Base-by-base conservation (phyloP, 2,888 invertebrate species). In the Ormyrus pomaceus region DNA sequence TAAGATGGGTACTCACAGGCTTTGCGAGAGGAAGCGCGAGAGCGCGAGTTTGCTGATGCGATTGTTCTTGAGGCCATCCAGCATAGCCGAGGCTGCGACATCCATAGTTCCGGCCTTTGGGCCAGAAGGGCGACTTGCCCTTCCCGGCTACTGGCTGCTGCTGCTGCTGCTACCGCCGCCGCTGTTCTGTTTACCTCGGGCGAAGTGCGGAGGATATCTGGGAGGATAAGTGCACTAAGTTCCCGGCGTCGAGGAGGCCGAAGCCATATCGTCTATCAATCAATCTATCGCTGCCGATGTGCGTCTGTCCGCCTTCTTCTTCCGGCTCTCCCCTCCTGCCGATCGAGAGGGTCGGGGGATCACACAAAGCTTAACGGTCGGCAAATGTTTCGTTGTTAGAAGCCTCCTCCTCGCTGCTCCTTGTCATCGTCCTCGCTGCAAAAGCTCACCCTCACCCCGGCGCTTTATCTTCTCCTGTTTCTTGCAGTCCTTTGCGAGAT, bases 61-160 rank as follows among this genome's bases (percentile, higher is more conserved):
- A 92, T 94, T 94, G 88, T 95, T 94, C 90, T 94, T 94, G 89
- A 95, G 93, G 83, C 95, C 95, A 89, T 95, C 95, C 90, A 95
- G 93, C 92, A 95, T 94, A 87, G 93, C 93, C 84, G 93, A 92
- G 89, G 92, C 92, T 61, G 82, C 82, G 81, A 82, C 82, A 65
- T 82, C 82, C 82, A 82, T 82, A 69, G 64, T 71, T 78, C 62
- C 10, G 61, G 56, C 56, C 19, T 51, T 46, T 34, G 5, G n/a
- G 48, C 59, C 68, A 53, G 8, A 51, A 53, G 34, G 34, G 34
- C 34, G 45, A 59, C n/a, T 65, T 50, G 48, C 73, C 50, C 6
- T 69, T 70, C 45, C 7, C n/a, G 61, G 11, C n/a, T 10, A 11
- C 58, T 13, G 55, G 45, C n/a, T 45, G 19, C 6, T 9, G 19